Evolutionary conservation across 2,113 vertebrate species (phyloP), one percentile per base, ranked within the genome.

Genomic region (Cheilinus undulatus): DNA sequence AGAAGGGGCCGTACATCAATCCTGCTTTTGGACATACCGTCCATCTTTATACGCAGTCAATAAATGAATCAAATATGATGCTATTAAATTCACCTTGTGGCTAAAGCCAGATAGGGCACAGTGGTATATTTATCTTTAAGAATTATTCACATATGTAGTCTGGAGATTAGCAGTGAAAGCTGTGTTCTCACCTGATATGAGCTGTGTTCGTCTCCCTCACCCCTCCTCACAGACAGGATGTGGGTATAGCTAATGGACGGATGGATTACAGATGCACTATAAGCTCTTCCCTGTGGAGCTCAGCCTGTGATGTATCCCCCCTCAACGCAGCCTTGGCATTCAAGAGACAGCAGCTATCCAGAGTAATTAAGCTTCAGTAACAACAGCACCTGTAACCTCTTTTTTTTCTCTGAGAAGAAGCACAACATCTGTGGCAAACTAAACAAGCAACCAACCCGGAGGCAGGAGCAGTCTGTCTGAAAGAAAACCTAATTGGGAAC

Each of bases 341-440:
- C 15, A 36, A 27, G 76, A 66, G 57, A 63, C 56, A 57, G 38
- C 45, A 73, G 72, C 63, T 52, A 68, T 67, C 54, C 53, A 34
- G 34, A 11, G 50, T 86, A 85, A 80, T 79, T 75, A 77, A 59
- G 56, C 70, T 56, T 52, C 36, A 58, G 30, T 26, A 78, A 85
- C 66, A 82, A 60, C 77, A 67, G 49, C 70, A 88, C 78, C 85
- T 77, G 77, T 69, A 71, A 78, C 57, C 63, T 73, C 14, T 71
- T 80, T 65, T n/a, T 30, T 34, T 69, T 36, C 48, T 30, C 54
- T 12, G 49, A 59, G 61, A 78, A 54, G 61, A 68, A 74, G 27
- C 43, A 69, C 28, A 84, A 76, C 70, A 79, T 83, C 81, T 81
- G 77, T 50, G 54, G 26, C 14, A 72, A 67, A 65, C 13, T 11